These are phyloP conservation scores for Tenrec ecaudatus DNA, from an alignment of 2,113 vertebrate species.

Conservation along the genomic window DNA sequence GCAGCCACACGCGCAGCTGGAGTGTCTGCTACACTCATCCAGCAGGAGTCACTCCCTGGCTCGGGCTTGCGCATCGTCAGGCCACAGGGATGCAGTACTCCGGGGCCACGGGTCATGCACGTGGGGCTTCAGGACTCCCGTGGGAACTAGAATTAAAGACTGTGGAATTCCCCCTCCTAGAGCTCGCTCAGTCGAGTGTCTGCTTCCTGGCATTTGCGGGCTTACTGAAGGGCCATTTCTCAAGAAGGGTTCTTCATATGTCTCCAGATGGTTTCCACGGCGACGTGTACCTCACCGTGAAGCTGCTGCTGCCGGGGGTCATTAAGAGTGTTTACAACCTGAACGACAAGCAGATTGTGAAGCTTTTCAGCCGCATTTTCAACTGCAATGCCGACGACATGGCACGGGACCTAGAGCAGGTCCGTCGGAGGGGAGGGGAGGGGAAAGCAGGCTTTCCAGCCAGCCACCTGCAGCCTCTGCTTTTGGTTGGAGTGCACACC, in stretches of 20 bases:
- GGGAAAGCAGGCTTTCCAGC: background rate
- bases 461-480: background rate
- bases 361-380: slow-evolving; percentile 97
- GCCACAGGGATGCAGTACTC: accelerated
- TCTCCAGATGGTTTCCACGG: slow-evolving; percentile 95
- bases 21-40: slow-evolving; percentile 29
- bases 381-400: slow-evolving; percentile 95
- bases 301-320: slow-evolving; percentile 96
- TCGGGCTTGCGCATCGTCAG: background rate
- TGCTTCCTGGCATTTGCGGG: background rate
- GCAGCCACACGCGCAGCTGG: background rate
- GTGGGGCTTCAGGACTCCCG: too few species aligned
- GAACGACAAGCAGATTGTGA: slow-evolving; percentile 99
- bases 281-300: slow-evolving; percentile 96
- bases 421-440: slow-evolving; percentile 76
- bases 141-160: too few species aligned
- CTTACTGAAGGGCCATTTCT: slow-evolving; percentile 53
- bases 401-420: slow-evolving; percentile 97
- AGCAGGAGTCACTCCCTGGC: background rate
- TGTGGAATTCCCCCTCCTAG: too few species aligned
- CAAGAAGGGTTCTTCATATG: slow-evolving; percentile 35
- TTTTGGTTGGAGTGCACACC: background rate
- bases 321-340: slow-evolving; percentile 99
- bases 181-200: background rate
- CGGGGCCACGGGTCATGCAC: background rate